These are phyloP conservation scores for Pseudopipra pipra DNA, from an alignment of 2,113 vertebrate genomes.

Conservation along the genomic window DNA sequence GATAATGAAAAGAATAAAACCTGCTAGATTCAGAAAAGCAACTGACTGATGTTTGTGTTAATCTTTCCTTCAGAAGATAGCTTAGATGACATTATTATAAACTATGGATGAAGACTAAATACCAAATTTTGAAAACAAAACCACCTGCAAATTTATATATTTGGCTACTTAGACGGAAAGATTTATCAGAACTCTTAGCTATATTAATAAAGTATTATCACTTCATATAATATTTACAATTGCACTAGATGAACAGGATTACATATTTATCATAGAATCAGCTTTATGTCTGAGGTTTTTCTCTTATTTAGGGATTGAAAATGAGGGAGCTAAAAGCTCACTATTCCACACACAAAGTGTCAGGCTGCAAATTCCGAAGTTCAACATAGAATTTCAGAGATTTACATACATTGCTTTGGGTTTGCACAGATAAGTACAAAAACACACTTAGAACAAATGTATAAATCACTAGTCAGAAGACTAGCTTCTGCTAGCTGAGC, in stretches of 20 bases:
- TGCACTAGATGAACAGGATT: neutral
- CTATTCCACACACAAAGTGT: neutral
- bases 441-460: neutral
- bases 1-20: slow-evolving; percentile 65
- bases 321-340: neutral
- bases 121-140: neutral
- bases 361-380: neutral
- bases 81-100: slow-evolving; percentile 34
- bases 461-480: neutral
- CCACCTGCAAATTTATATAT: neutral
- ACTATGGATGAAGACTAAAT: neutral
- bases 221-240: neutral
- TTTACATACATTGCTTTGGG: neutral
- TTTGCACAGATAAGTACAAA: neutral
- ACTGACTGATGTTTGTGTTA: slow-evolving; percentile 29
- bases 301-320: neutral
- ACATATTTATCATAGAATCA: neutral
- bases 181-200: neutral
- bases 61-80: slow-evolving; percentile 38
- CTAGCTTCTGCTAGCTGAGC: neutral
- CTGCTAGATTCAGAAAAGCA: slow-evolving; percentile 38
- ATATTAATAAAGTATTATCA: neutral
- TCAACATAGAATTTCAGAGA: neutral
- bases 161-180: neutral
- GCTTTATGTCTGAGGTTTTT: neutral